Evolutionary conservation across 2,797 vertebrate species (phyloP), one percentile per base, ranked within the genome.

Genomic region (Acipenser oxyrinchus): DNA sequence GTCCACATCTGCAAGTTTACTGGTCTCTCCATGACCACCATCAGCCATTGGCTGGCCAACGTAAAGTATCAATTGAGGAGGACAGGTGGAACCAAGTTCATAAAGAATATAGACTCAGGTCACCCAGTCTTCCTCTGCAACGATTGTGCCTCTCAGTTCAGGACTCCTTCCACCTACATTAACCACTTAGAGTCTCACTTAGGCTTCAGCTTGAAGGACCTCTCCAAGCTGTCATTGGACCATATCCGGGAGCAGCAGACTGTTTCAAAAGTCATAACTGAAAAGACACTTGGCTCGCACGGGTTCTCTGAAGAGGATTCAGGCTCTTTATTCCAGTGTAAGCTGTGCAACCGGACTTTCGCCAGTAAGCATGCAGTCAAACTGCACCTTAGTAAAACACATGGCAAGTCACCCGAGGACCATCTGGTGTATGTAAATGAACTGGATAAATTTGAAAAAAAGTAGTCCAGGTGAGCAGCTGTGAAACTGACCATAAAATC

Each of bases 41-140:
- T 99, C 87, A 98, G 95, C 83, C 96, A 99, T 91, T 99, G 96
- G 96, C 90, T 99, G 90, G 96, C 96, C 87, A 99, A 99, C 77
- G 96, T 99, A 73, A 99, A 99, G 84, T 99, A 99, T 86, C 96
- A 99, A 83, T 89, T 99, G 81, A 91, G 97, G 83, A 92, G 95
- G 91, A 99, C 96, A 89, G 96, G 96, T 70, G 90, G 96, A 77
- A 99, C 96, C 75, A 99, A 99, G 78, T 98, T 99, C 90, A 91
- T 99, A 75, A 99, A 99, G 88, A 98, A 96, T 83, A 91, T 99
- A 68, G 96, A 99, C 86, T 94, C 95, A 60, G 94, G 95, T 71
- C 96, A 99, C 76, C 96, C 96, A 76, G 86, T 98, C 84, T 99
- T 99, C 91, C 93, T 98, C 88, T 99, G 96, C 87, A 93, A 93